A percentile compares a stretch with the other conserved stretches of the same genome.
These are phyloP conservation scores for Drosophila kikkawai DNA, from an alignment of 1,140 invertebrate species.

Conservation along the genomic window DNA sequence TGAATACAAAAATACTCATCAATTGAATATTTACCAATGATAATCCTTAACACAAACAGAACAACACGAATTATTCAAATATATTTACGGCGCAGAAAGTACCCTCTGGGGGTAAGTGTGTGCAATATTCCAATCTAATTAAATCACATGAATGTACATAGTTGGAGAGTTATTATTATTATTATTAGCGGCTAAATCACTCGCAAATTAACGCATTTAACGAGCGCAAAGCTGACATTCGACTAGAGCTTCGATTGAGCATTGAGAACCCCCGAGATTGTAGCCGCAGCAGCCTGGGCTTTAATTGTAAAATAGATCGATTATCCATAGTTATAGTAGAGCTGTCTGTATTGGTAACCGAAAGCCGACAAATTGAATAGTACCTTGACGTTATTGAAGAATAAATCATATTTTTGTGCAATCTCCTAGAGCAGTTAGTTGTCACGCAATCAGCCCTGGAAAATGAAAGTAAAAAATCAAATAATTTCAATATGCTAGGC, in stretches of 20 bases:
- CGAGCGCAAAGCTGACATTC: slow-evolving; percentile 69
- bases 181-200: slow-evolving; percentile 54
- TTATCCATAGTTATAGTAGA: slow-evolving; percentile 23
- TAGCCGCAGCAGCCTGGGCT: slow-evolving; percentile 39
- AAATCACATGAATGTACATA: slow-evolving; percentile 51
- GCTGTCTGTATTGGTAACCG: slow-evolving; percentile 25
- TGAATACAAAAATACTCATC: slow-evolving; percentile 43
- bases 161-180: slow-evolving; percentile 25
- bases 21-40: slow-evolving; percentile 62
- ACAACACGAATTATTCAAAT: slow-evolving; percentile 30
- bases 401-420: slow-evolving; percentile 54
- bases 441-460: slow-evolving; percentile 34
- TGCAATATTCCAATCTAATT: slow-evolving; percentile 41
- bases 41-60: slow-evolving; percentile 32
- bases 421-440: slow-evolving; percentile 31
- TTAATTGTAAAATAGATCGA: slow-evolving; percentile 58
- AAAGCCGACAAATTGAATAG: slow-evolving; percentile 47
- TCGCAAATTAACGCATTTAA: slow-evolving; percentile 76
- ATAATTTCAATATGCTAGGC: slow-evolving; percentile 39
- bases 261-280: neutral
- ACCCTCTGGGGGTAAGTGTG: slow-evolving; percentile 27
- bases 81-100: slow-evolving; percentile 29
- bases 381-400: slow-evolving; percentile 64
- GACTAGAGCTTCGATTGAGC: slow-evolving; percentile 70
- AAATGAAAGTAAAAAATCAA: slow-evolving; percentile 2